Conservation (phyloP, 2,888 invertebrate species). For the Drosophila diplacantha region DNA sequence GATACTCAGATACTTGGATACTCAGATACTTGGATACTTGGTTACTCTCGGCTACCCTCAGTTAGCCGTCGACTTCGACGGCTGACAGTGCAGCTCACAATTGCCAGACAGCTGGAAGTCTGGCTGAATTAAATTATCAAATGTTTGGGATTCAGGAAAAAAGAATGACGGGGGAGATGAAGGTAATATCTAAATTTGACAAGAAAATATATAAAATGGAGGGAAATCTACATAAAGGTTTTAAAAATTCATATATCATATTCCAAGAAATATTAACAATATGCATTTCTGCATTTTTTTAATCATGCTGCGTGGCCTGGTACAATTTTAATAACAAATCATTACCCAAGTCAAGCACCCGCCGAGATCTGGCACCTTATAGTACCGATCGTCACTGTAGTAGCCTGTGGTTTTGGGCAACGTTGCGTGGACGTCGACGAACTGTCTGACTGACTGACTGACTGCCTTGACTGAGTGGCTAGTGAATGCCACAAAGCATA, state of each 20-base stretch:
- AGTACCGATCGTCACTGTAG: constrained; percentile 13
- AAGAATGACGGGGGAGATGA: neutral
- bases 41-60: constrained; percentile 22
- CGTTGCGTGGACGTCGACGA: constrained; percentile 37
- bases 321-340: constrained; percentile 12
- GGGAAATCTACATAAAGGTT: no score
- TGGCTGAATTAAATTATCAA: constrained; percentile 22
- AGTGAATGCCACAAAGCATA: constrained; percentile 48
- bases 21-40: neutral
- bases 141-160: neutral
- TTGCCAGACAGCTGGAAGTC: constrained; percentile 9
- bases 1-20: constrained; percentile 3
- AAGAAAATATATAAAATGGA: no score
- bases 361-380: constrained; percentile 11
- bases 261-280: neutral
- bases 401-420: constrained; percentile 24
- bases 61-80: constrained; percentile 8
- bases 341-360: constrained; percentile 3
- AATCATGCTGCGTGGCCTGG: constrained; percentile 7
- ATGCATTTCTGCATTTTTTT: no score
- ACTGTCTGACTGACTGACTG: constrained; percentile 14
- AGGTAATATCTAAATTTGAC: neutral
- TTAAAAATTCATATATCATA: neutral
- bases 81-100: constrained; percentile 26
- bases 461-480: constrained; percentile 14